A percentile compares a stretch with the other conserved stretches of the same genome.
These are phyloP conservation scores for Odontocerum albicorne DNA, from an alignment of 2,888 invertebrate genomes.

Conservation along the genomic window DNA sequence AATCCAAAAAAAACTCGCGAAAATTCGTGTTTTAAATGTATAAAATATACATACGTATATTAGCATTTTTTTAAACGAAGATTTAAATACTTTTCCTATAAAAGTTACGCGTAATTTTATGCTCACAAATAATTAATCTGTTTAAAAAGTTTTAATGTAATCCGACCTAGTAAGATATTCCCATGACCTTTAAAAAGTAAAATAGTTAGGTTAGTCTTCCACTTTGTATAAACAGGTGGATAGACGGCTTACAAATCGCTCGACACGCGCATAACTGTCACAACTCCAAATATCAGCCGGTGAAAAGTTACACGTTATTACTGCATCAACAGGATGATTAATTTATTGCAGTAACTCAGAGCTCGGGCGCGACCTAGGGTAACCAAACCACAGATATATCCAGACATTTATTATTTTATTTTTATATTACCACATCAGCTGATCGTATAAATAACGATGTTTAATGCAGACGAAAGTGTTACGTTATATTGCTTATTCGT, in stretches of 20 bases:
- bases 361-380: slow-evolving; percentile 33
- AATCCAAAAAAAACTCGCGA: no score
- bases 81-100: no score
- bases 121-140: no score
- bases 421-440: slow-evolving; percentile 30
- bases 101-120: no score
- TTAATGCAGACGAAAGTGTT: slow-evolving; percentile 38
- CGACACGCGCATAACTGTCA: slow-evolving; percentile 29
- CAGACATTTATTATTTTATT: slow-evolving; percentile 3
- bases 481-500: slow-evolving; percentile 23
- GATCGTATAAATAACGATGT: slow-evolving; percentile 41
- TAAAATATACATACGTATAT: no score
- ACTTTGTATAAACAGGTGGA: background rate
- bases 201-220: background rate
- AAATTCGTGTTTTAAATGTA: no score
- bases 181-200: no score
- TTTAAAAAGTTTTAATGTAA: no score
- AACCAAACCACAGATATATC: slow-evolving; percentile 12
- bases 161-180: no score
- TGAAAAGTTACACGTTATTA: slow-evolving; percentile 11
- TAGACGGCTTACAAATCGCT: slow-evolving; percentile 5
- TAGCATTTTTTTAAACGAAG: no score
- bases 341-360: slow-evolving; percentile 38
- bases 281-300: background rate
- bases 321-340: slow-evolving; percentile 22